Evolutionary conservation across 2,888 invertebrate species (phyloP), one percentile per base, ranked within the genome.

Genomic region (Apomyelois bistriatella): DNA sequence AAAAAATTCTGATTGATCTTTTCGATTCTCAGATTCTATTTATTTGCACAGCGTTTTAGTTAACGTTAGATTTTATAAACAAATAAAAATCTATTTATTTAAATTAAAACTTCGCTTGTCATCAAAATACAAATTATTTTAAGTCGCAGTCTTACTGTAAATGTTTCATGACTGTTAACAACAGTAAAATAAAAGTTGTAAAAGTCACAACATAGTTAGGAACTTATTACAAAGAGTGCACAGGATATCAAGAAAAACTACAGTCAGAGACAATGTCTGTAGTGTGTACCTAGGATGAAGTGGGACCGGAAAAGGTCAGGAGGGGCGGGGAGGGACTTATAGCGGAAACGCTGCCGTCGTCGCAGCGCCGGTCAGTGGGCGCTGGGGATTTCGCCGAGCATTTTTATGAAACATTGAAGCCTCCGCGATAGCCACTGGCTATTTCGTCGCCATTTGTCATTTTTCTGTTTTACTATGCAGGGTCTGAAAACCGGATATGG

Each of bases 221-320:
- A 47, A 38, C 35, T 36, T 38, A 28, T 48, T 22, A 28, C 28
- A 38, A 38, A 48, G 22, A 48, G 48, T 38, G 28, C 48, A 48
- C 22, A 38, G 38, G 37, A 49, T 49, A 38, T 46, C 15, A 46
- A 35, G 49, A 55, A 48, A 32, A 37, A 49, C 46, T 46, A 52
- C 36, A 60, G 59, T 38, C 48, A 9, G 22, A 48, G 37, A 38
- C 48, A 48, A 37, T 48, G 38, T 48, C 22, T 9, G 36, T 13
- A 38, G 63, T 62, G 59, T 57, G 54, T 55, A 48, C 48, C 48
- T 40, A 50, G 40, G 40, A 32, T 50, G 49, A 50, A 50, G 41
- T 13, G 57, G 58, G 68, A 60, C 71, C 76, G 82, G 80, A 79
- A 74, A 76, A 68, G 82, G 81, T 76, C 75, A 72, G 74, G 61